Evolutionary conservation across 1,140 invertebrate species (phyloP).

Genomic region (Fragariocoptes setiger): DNA sequence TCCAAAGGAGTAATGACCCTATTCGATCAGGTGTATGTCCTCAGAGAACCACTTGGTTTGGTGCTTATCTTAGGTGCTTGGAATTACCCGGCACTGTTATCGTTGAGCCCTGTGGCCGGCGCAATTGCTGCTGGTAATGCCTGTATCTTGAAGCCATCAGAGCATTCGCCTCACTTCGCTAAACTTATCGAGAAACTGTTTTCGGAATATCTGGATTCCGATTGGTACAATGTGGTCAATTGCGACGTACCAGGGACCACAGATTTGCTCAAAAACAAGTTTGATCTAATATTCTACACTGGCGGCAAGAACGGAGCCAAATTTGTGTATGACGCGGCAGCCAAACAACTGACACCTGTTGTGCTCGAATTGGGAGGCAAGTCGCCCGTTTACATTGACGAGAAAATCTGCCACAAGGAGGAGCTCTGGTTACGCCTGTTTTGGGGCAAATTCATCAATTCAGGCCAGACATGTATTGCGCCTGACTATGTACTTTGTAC

Average conservation of each 20-base stretch:
- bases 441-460: constrained; percentile 81
- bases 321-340: constrained; percentile 57
- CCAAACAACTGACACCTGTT: constrained; percentile 66
- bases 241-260: constrained; percentile 55
- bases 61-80: constrained; percentile 64
- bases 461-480: constrained; percentile 86
- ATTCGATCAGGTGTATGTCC: constrained; percentile 21
- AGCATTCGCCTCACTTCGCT: constrained; percentile 37
- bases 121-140: constrained; percentile 49
- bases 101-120: constrained; percentile 37
- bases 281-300: constrained; percentile 95
- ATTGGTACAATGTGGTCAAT: constrained; percentile 23
- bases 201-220: constrained; percentile 60
- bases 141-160: constrained; percentile 33
- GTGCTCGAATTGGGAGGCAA: constrained; percentile 86
- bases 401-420: constrained; percentile 30
- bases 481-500: constrained; percentile 93
- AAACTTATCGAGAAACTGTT: constrained; percentile 38
- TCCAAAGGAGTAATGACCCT: constrained; percentile 20
- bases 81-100: constrained; percentile 82
- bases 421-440: constrained; percentile 43
- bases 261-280: constrained; percentile 43
- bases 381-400: constrained; percentile 49
- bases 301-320: constrained; percentile 40
- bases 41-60: constrained; percentile 32